Percentiles rank a stretch among this genome's conserved stretches.
These are phyloP conservation scores for Drosophila hydei DNA, from an alignment of 1,140 invertebrate species.

Conservation along the genomic window DNA sequence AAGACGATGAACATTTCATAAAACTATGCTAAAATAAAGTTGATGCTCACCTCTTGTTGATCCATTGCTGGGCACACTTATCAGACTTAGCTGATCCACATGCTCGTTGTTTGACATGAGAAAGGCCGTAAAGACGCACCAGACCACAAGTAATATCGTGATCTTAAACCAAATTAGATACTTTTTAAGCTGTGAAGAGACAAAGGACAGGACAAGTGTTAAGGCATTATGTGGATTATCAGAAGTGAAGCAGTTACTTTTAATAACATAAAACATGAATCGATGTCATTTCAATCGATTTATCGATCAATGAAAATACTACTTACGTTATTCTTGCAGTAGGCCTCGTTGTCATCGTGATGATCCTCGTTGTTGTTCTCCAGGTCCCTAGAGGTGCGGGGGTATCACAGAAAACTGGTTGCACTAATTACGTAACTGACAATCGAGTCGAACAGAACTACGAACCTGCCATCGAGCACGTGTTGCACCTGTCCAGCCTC, in stretches of 20 bases:
- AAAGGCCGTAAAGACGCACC: constrained; percentile 87
- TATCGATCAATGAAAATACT: too few relatives aligned
- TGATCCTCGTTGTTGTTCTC: constrained; percentile 82
- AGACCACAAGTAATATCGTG: constrained; percentile 85
- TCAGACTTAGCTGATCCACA: constrained; percentile 86
- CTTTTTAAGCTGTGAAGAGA: constrained; percentile 52
- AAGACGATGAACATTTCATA: too few relatives aligned
- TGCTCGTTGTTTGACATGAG: constrained; percentile 88
- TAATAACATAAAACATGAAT: too few relatives aligned
- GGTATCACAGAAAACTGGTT: constrained; percentile 80
- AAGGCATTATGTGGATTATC: too few relatives aligned
- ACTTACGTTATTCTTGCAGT: constrained; percentile 61
- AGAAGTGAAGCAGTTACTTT: too few relatives aligned
- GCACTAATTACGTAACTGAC: constrained; percentile 81
- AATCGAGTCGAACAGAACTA: constrained; percentile 67
- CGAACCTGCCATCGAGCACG: constrained; percentile 78
- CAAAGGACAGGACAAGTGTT: neutral
- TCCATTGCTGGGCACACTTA: constrained; percentile 85
- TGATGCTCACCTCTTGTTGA: constrained; percentile 56
- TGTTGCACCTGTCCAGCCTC: constrained; percentile 75
- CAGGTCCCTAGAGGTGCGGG: constrained; percentile 67
- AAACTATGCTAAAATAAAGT: too few relatives aligned
- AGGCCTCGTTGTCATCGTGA: constrained; percentile 67
- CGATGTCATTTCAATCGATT: too few relatives aligned
- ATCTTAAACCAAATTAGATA: constrained; percentile 84